Conservation (phyloP, 2,113 vertebrate genomes). For the Telmatochromis brachygnathus region DNA sequence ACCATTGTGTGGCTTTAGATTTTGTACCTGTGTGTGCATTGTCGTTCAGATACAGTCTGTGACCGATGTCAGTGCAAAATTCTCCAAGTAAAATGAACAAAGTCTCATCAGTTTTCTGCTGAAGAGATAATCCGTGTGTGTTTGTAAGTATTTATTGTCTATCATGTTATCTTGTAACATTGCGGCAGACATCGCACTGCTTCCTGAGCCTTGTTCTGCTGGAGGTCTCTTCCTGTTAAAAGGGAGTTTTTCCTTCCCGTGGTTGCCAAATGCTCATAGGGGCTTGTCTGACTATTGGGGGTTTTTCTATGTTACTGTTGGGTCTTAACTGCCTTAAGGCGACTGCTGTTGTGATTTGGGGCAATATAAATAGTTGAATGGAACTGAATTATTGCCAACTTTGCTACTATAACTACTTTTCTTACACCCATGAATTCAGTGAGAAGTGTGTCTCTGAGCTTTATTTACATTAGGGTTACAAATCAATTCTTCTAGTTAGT, state of each 20-base stretch:
- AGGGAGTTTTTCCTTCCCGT: not conserved
- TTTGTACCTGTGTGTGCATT: not conserved
- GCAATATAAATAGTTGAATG: not conserved
- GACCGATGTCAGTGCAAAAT: accelerated
- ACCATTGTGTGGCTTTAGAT: not conserved
- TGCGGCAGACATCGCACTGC: not conserved
- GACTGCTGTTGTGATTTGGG: not conserved
- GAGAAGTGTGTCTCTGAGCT: not conserved
- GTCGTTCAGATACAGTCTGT: not conserved
- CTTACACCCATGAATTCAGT: not conserved
- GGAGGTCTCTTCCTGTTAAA: not conserved
- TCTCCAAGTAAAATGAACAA: not conserved
- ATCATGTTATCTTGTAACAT: not conserved
- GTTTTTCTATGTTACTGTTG: not conserved
- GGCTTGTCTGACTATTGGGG: not conserved
- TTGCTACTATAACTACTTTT: not conserved
- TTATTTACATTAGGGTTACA: not conserved
- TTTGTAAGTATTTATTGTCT: not conserved
- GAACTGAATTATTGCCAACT: not conserved
- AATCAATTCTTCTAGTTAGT: not conserved
- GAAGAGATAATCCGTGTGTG: not conserved
- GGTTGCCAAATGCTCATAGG: not conserved
- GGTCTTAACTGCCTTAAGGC: not conserved
- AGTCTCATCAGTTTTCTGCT: not conserved
- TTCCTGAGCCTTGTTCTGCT: not conserved